A percentile compares a stretch with the other conserved stretches of the same genome.
phyloP scores from a whole-genome alignment of 1,140 invertebrate species.

The Paralvinella palmiformis region DNA sequence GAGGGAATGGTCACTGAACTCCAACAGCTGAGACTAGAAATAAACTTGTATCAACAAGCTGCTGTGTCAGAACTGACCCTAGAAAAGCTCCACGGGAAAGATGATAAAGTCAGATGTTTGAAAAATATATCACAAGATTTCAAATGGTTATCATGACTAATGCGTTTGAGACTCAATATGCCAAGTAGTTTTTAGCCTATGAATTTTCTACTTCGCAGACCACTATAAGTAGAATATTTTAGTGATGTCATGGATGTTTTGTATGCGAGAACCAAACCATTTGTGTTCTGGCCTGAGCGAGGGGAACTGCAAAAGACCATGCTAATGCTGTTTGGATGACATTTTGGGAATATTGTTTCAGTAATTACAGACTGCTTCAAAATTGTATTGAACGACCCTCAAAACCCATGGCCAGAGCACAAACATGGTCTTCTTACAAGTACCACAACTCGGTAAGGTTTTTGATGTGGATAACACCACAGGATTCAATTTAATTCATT shows the following conservation, averaged over 20 bases:
- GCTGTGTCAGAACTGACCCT: background rate
- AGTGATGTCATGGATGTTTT: background rate
- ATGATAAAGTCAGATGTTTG: background rate
- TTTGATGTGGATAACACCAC: background rate
- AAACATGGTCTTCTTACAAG: slow-evolving; percentile 5
- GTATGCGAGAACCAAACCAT: slow-evolving; percentile 1
- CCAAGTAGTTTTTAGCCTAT: background rate
- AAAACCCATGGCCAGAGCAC: background rate
- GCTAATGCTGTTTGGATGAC: too few species aligned
- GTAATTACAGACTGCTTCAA: too few species aligned
- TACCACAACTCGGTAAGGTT: slow-evolving; percentile 3
- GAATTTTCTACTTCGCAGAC: background rate
- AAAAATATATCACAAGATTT: slow-evolving; percentile 1
- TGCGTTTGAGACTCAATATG: background rate
- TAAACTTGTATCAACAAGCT: background rate
- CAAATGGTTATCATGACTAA: background rate
- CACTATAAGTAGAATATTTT: background rate
- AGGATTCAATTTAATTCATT: background rate
- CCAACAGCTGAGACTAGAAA: background rate
- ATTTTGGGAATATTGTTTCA: too few species aligned
- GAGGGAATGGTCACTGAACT: background rate
- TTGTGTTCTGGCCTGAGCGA: too few species aligned
- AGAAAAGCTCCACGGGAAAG: background rate
- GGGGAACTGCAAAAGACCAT: too few species aligned
- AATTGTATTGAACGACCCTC: background rate